Percentiles rank a stretch among this genome's conserved stretches.
Evolutionary conservation across 2,113 vertebrate genomes (phyloP).

Genomic region (Neopipo cinnamomea): DNA sequence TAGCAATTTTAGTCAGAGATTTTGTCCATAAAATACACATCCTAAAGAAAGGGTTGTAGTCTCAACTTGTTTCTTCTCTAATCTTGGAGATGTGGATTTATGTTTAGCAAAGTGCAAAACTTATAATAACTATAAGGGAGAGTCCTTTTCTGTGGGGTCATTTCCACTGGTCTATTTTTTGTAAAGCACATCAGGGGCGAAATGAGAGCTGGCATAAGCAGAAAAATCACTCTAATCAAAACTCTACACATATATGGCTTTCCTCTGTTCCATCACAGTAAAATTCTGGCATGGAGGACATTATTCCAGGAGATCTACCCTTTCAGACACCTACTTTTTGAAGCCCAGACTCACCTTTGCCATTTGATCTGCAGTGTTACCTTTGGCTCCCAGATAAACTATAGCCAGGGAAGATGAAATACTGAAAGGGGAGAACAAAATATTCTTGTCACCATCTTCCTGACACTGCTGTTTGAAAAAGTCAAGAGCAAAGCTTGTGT

Average conservation of each 20-base stretch:
- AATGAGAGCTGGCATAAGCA: not conserved
- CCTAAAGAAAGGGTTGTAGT: not conserved
- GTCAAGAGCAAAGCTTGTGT: slow-evolving; percentile 81
- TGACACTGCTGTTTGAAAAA: slow-evolving; percentile 79
- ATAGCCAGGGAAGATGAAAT: slow-evolving; percentile 85
- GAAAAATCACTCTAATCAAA: not conserved
- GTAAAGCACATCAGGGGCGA: not conserved
- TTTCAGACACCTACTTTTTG: not conserved
- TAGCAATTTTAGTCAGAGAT: not conserved
- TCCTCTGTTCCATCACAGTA: not conserved
- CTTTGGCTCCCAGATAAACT: slow-evolving; percentile 83
- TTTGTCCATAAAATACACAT: not conserved
- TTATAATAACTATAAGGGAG: not conserved
- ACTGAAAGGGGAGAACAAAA: slow-evolving; percentile 86
- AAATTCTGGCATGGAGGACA: not conserved
- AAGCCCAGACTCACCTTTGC: slow-evolving; percentile 74
- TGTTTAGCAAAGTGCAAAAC: not conserved
- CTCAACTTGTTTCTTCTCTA: not conserved
- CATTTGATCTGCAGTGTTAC: slow-evolving; percentile 85
- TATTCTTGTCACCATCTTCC: slow-evolving; percentile 58
- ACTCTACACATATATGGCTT: not conserved
- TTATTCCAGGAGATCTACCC: not conserved
- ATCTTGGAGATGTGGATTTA: not conserved
- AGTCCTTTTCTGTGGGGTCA: not conserved
- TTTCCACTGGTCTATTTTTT: not conserved